Percentiles rank a stretch among this genome's conserved stretches.
Conservation (phyloP, 1,140 invertebrate genomes). For the Cyclargus thomasi region DNA sequence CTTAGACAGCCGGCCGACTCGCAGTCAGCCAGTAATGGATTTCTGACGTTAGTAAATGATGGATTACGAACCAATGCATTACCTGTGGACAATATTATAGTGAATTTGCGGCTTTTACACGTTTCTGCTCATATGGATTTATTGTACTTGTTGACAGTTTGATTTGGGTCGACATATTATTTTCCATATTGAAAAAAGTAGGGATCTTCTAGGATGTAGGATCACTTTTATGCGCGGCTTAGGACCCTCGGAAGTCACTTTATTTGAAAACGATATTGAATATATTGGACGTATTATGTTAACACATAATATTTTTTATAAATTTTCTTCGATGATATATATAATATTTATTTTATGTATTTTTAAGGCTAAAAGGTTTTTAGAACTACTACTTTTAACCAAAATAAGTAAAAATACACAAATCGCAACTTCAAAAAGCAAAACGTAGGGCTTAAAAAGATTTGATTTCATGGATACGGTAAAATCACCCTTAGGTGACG, state of each 20-base stretch:
- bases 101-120: conserved; percentile 21
- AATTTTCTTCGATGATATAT: neutral
- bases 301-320: neutral
- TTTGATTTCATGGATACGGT: no score
- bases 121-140: neutral
- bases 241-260: conserved; percentile 8
- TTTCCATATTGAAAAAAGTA: conserved; percentile 8
- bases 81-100: conserved; percentile 35
- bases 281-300: neutral
- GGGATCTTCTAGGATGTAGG: neutral
- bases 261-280: conserved; percentile 12
- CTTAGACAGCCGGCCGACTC: conserved; percentile 31
- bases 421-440: no score
- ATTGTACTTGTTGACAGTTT: conserved; percentile 5
- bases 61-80: conserved; percentile 41
- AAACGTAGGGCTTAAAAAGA: no score
- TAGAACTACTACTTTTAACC: no score
- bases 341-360: no score
- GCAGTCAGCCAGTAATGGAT: conserved; percentile 46
- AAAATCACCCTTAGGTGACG: no score
- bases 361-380: no score
- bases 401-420: no score
- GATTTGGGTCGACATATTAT: conserved; percentile 13
- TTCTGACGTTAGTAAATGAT: conserved; percentile 56
- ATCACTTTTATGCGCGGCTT: conserved; percentile 2